These are phyloP conservation scores for Noctilio leporinus DNA, from an alignment of 2,113 vertebrate genomes.

Conservation along the genomic window DNA sequence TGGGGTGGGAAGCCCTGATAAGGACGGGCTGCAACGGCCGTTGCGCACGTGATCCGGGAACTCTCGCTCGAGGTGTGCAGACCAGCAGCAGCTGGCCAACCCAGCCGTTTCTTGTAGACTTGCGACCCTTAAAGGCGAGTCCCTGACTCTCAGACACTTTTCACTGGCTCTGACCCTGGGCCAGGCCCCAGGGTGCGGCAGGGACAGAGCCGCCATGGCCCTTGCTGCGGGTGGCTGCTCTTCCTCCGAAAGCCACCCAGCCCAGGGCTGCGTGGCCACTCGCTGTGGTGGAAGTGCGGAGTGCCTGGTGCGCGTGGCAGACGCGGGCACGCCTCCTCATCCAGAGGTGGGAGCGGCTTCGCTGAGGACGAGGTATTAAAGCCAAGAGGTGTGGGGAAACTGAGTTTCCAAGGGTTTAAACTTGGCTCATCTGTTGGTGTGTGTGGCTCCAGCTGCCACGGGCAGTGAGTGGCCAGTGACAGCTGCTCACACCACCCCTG, in stretches of 20 bases:
- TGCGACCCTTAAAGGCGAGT: not conserved
- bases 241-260: not conserved
- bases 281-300: accelerated
- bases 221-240: not conserved
- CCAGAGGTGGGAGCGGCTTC: not conserved
- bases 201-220: not conserved
- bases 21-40: too few relatives aligned
- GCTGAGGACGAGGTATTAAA: not conserved
- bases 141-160: not conserved
- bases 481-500: not conserved
- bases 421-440: accelerated
- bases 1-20: too few relatives aligned
- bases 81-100: not conserved
- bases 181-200: not conserved
- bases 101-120: too few relatives aligned
- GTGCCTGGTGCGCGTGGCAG: accelerated
- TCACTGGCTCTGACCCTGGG: too few relatives aligned
- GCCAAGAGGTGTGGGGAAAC: not conserved
- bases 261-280: accelerated
- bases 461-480: accelerated
- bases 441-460: accelerated
- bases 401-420: not conserved
- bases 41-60: too few relatives aligned
- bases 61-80: accelerated
- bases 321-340: accelerated